Percentiles rank a stretch among this genome's conserved stretches.
These are phyloP conservation scores for Standfussiana lucernea DNA, from an alignment of 2,888 invertebrate genomes.

Conservation along the genomic window DNA sequence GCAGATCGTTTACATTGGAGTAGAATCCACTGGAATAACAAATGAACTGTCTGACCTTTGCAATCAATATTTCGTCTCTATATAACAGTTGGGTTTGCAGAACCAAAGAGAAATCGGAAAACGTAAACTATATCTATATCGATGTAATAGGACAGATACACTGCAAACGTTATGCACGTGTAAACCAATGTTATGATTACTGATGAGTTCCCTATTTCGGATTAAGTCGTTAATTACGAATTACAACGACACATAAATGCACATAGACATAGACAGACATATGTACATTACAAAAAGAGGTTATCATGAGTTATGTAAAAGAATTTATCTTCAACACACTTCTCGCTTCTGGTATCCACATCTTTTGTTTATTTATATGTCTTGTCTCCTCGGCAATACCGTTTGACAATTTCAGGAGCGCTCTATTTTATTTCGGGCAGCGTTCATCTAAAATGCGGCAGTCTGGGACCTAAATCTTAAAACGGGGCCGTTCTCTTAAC, in stretches of 20 bases:
- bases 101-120: slow-evolving; percentile 59
- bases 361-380: slow-evolving; percentile 7
- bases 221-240: neutral
- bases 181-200: slow-evolving; percentile 12
- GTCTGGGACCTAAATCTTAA: slow-evolving; percentile 18
- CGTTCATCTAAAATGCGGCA: slow-evolving; percentile 13
- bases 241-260: neutral
- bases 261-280: neutral
- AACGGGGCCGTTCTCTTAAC: slow-evolving; percentile 16
- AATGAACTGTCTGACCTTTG: slow-evolving; percentile 70
- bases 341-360: neutral
- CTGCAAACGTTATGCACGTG: slow-evolving; percentile 11
- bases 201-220: neutral
- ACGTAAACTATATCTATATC: slow-evolving; percentile 45
- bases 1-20: slow-evolving; percentile 68
- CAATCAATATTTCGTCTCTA: slow-evolving; percentile 70
- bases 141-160: slow-evolving; percentile 12
- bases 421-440: slow-evolving; percentile 19
- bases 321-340: neutral
- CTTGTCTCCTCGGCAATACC: neutral
- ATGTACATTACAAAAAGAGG: neutral
- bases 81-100: slow-evolving; percentile 57
- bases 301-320: neutral
- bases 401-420: neutral
- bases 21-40: slow-evolving; percentile 68